These are phyloP conservation scores for Aporophyla lueneburgensis DNA, from an alignment of 2,888 invertebrate genomes.

Conservation along the genomic window DNA sequence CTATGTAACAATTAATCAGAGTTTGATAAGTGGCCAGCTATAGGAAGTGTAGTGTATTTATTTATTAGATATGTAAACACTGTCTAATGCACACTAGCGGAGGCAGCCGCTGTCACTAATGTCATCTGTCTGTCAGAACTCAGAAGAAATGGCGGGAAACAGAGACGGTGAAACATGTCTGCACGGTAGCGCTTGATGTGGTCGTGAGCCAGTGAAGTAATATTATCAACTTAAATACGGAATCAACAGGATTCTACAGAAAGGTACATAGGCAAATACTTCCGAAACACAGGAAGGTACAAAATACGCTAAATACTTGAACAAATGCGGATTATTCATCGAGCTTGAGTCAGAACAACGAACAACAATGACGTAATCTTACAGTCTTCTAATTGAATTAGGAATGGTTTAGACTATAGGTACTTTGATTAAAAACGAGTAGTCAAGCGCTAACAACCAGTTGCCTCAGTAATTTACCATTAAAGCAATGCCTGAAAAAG, in stretches of 20 bases:
- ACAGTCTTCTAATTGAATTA: slow-evolving; percentile 36
- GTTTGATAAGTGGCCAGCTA: slow-evolving; percentile 14
- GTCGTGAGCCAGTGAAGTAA: too few relatives aligned
- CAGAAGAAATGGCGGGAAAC: too few relatives aligned
- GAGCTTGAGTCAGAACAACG: slow-evolving; percentile 51
- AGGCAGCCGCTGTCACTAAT: too few relatives aligned
- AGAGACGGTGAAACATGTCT: too few relatives aligned
- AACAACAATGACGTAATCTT: slow-evolving; percentile 44
- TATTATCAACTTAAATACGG: too few relatives aligned
- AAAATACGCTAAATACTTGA: slow-evolving; percentile 40
- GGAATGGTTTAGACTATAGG: slow-evolving; percentile 8
- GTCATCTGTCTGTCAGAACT: too few relatives aligned
- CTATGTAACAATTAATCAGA: slow-evolving; percentile 17
- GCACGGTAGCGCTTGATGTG: too few relatives aligned
- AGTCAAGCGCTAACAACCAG: not conserved
- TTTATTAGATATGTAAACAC: too few relatives aligned
- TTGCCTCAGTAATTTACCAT: not conserved
- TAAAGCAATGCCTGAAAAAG: too few relatives aligned
- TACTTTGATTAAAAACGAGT: not conserved
- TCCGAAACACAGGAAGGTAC: slow-evolving; percentile 30
- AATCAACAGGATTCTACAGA: too few relatives aligned
- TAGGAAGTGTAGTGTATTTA: not conserved
- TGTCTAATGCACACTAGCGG: too few relatives aligned
- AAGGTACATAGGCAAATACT: slow-evolving; percentile 11
- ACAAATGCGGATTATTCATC: slow-evolving; percentile 55